Base-by-base conservation (phyloP, 2,113 vertebrate genomes). In the Proteles cristata region DNA sequence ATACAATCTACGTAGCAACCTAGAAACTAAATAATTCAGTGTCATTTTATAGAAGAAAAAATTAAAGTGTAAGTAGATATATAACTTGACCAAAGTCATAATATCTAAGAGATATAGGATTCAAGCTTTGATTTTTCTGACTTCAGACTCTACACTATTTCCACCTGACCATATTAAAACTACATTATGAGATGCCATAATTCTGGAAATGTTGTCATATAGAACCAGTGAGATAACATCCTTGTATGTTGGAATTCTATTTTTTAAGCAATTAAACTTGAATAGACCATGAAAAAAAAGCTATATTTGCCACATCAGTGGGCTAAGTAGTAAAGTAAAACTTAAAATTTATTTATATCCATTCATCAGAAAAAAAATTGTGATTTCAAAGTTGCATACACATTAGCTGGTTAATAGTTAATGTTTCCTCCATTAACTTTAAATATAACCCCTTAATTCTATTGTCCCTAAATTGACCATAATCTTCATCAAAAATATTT, bases 361-460 rank as follows among this genome's bases (percentile, higher is more conserved):
- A 4, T 66, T 0, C 35, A 74, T 19, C 3, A 82, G 10, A 25
- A 53, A 82, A 53, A 35, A 88, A 26, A 65, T 23, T 69, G 68
- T 33, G 39, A 39, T 35, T 14, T 21, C 19, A 39, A 28, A 26
- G 4, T n/a, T 39, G 21, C 21, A 28, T 28, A 39, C 2, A 16
- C 6, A 55, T 26, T 17, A 6, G 0, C 4, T 33, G 4, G 0
- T 26, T 80, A 2, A 19, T 5, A 66, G 17, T 25, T 14, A 35
- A 35, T 65, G n/a, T 97, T 85, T 11, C 48, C 15, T n/a, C 3
- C 3, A 58, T 45, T 15, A 74, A 48, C 35, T 58, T 82, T n/a
- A 80, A 33, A 26, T 68, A 35, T 31, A 26, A 0, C 8, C 0
- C 1, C 10, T 43, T 69, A 35, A 77, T 77, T 69, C 14, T 69